phyloP scores from a whole-genome alignment of 92 coral and sea anemone species.

The Zoanthus sociatus region DNA sequence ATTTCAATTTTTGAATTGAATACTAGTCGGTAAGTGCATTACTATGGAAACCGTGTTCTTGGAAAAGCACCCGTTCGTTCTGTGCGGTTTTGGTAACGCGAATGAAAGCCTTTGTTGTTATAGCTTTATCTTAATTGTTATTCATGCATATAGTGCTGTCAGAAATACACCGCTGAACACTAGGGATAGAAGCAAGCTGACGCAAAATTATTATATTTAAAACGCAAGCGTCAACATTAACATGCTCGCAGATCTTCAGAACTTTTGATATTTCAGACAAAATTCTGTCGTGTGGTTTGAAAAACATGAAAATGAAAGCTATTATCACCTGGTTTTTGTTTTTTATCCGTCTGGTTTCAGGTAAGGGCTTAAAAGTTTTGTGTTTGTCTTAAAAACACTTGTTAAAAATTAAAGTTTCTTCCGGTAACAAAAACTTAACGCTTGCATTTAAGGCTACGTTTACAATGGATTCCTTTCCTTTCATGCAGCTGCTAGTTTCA shows the following conservation, averaged over 20 bases:
- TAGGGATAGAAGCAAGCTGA: neutral
- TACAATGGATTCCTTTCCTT: neutral
- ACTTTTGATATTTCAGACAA: no score
- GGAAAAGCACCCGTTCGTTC: slow-evolving; percentile 19
- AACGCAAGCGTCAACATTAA: neutral
- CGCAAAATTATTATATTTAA: neutral
- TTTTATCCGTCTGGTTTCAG: slow-evolving; percentile 5
- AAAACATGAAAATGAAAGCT: neutral
- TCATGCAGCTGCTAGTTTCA: neutral
- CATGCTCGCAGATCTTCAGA: neutral
- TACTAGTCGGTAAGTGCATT: slow-evolving; percentile 6
- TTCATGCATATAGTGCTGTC: neutral
- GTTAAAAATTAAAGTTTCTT: slow-evolving; percentile 13
- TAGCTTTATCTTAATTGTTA: neutral
- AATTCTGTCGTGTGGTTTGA: neutral
- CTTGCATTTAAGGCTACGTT: neutral
- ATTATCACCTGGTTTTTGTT: neutral
- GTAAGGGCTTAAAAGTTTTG: slow-evolving; percentile 3
- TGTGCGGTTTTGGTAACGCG: slow-evolving; percentile 23
- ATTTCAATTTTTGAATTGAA: neutral
- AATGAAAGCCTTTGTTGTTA: slow-evolving; percentile 33
- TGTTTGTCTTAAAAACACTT: neutral
- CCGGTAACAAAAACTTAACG: slow-evolving; percentile 12
- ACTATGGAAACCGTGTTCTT: slow-evolving; percentile 38
- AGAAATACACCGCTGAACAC: slow-evolving; percentile 26